Evolutionary conservation across 2,797 vertebrate species (phyloP).

Genomic region (Aphelocoma californica): DNA sequence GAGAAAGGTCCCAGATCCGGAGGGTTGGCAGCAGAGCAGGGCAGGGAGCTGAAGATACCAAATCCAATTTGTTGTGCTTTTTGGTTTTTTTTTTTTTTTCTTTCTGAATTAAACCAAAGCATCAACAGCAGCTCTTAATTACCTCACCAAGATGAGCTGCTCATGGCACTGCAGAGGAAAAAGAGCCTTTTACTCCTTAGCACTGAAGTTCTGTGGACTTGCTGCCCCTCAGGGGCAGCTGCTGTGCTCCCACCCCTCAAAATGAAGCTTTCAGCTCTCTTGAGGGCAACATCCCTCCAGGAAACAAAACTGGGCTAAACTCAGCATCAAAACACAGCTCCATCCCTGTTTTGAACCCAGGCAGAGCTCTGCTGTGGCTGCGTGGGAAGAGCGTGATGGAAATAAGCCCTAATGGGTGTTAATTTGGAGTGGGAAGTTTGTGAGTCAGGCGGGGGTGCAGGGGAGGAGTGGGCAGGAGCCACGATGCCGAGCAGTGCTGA

Average conservation of each 20-base stretch:
- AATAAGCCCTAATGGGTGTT: constrained; percentile 31
- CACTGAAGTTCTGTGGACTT: background rate
- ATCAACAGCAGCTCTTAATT: background rate
- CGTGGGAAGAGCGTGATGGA: background rate
- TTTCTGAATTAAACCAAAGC: background rate
- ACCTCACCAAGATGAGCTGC: background rate
- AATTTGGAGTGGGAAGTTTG: constrained; percentile 1
- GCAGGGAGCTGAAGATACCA: background rate
- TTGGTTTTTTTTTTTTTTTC: too few species aligned
- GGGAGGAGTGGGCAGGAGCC: constrained; percentile 5
- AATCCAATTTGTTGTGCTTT: background rate
- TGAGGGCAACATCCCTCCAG: background rate
- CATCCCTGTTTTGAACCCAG: background rate
- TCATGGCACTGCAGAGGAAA: background rate
- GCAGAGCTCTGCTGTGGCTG: background rate
- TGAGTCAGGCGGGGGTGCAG: background rate
- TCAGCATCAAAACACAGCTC: background rate
- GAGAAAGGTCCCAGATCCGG: background rate
- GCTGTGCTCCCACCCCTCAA: background rate
- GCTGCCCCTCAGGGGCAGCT: background rate
- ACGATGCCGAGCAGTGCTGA: background rate
- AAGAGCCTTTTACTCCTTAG: background rate
- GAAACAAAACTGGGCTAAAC: background rate
- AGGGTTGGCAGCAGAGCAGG: background rate
- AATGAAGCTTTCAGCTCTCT: fast-evolving